Conservation (phyloP, 2,113 vertebrate genomes). For the Otis tarda region DNA sequence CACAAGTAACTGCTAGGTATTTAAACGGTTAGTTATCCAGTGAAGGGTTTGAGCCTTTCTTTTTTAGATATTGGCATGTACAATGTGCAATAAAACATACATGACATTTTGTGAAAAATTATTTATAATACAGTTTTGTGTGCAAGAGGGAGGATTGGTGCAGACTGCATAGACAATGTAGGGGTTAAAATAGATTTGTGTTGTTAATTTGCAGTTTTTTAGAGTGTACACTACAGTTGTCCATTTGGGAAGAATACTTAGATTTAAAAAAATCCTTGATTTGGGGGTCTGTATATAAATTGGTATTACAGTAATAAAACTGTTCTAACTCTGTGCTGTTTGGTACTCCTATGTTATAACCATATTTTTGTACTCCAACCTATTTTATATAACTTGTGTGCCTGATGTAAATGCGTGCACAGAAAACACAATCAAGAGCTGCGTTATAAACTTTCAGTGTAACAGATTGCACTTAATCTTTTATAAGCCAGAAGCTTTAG, state of each 20-base stretch:
- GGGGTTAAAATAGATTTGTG: conserved; percentile 46
- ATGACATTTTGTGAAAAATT: conserved; percentile 69
- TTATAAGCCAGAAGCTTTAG: conserved; percentile 60
- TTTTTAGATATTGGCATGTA: conserved; percentile 60
- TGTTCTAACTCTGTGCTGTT: conserved; percentile 74
- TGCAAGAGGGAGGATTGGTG: conserved; percentile 67
- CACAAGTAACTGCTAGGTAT: conserved; percentile 16
- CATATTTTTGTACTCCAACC: conserved; percentile 75
- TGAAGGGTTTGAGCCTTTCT: conserved; percentile 34
- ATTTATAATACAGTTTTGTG: conserved; percentile 79
- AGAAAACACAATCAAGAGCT: conserved; percentile 44
- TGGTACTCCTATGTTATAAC: conserved; percentile 71
- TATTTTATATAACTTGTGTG: conserved; percentile 64
- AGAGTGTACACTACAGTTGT: conserved; percentile 62
- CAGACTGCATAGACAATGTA: conserved; percentile 60
- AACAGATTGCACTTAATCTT: conserved; percentile 63
- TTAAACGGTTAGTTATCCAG: conserved; percentile 28
- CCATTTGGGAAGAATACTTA: conserved; percentile 58
- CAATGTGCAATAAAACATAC: conserved; percentile 76
- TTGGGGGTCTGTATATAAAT: conserved; percentile 74
- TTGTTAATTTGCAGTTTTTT: conserved; percentile 63
- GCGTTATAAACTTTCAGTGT: conserved; percentile 52
- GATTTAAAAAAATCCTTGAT: conserved; percentile 51
- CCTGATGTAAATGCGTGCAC: conserved; percentile 52
- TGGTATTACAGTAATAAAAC: conserved; percentile 72